phyloP scores from a whole-genome alignment of 64 coral and sea anemone species.

The Pocillopora verrucosa region DNA sequence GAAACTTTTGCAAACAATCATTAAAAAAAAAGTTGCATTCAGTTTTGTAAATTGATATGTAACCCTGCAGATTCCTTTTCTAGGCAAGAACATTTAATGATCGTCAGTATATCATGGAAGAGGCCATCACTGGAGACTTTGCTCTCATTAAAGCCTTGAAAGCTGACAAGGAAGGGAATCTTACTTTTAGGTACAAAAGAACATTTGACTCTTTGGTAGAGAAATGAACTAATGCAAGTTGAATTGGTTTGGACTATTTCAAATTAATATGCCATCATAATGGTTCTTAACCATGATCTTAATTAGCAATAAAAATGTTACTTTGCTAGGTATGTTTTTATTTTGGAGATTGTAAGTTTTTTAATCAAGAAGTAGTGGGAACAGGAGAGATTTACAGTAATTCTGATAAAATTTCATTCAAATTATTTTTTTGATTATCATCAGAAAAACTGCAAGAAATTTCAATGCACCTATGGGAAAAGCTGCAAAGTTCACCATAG shows the following conservation, averaged over 20 bases:
- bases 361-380: too few species aligned
- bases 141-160: constrained; percentile 93
- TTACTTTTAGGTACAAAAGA: constrained; percentile 78
- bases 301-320: background rate
- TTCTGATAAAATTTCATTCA: background rate
- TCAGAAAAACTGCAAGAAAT: constrained; percentile 90
- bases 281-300: background rate
- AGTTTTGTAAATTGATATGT: too few species aligned
- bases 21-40: too few species aligned
- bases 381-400: too few species aligned
- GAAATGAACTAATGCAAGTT: too few species aligned
- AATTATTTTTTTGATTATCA: background rate
- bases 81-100: constrained; percentile 86
- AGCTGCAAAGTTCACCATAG: constrained; percentile 94
- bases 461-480: constrained; percentile 98
- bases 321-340: background rate
- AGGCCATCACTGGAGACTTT: constrained; percentile 98
- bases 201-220: background rate
- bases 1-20: too few species aligned
- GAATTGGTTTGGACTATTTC: too few species aligned
- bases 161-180: constrained; percentile 89
- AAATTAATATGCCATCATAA: background rate
- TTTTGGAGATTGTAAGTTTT: too few species aligned
- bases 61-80: background rate
- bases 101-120: constrained; percentile 90